Conservation (phyloP, 2,113 vertebrate genomes). For the Nasalis larvatus region DNA sequence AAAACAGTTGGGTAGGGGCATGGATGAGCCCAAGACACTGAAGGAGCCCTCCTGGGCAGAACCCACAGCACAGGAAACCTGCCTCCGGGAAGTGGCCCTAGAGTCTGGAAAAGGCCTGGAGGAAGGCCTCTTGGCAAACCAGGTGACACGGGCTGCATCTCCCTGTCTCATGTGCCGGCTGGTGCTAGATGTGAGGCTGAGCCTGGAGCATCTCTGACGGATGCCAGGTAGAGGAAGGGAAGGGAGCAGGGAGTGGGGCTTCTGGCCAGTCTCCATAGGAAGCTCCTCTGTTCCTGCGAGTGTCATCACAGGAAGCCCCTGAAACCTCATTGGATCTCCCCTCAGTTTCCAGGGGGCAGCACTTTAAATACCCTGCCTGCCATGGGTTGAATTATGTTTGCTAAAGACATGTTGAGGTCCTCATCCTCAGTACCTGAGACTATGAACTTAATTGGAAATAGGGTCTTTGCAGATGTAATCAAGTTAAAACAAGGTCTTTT, state of each 20-base stretch:
- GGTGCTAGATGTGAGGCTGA: not conserved
- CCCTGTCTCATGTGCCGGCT: not conserved
- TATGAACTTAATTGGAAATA: not conserved
- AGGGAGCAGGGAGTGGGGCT: not conserved
- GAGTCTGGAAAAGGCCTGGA: not conserved
- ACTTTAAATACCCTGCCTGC: not conserved
- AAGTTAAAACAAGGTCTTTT: not conserved
- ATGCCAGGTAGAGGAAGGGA: not conserved
- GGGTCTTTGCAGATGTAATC: not conserved
- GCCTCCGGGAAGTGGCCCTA: not conserved
- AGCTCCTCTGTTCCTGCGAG: not conserved
- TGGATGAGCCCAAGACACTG: not conserved
- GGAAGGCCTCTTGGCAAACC: not conserved
- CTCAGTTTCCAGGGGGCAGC: not conserved
- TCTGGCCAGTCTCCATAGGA: not conserved
- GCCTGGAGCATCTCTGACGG: fast-evolving
- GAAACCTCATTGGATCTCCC: not conserved
- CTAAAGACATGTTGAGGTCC: not conserved
- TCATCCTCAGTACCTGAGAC: not conserved
- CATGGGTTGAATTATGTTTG: not conserved
- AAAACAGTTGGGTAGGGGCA: not conserved
- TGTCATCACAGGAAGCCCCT: not conserved
- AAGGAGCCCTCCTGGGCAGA: not conserved
- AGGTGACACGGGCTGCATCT: not conserved
- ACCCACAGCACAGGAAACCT: not conserved